Evolutionary conservation across 1,140 invertebrate species (phyloP).

Genomic region (Drosophila auraria): DNA sequence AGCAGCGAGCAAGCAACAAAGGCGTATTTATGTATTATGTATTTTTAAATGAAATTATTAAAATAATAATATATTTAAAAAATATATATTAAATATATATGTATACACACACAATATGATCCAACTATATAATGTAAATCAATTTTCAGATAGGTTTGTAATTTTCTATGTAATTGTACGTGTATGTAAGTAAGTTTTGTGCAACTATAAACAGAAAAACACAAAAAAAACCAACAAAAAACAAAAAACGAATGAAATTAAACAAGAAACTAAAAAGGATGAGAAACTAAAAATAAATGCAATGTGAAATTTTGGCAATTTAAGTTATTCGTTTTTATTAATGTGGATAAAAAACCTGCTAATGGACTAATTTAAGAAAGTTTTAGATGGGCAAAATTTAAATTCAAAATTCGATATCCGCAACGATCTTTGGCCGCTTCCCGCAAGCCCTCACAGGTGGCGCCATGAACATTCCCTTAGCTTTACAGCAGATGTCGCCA

Average conservation of each 20-base stretch:
- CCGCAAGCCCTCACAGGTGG: neutral
- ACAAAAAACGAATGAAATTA: slow-evolving; percentile 42
- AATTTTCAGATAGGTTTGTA: slow-evolving; percentile 77
- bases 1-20: slow-evolving; percentile 47
- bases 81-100: slow-evolving; percentile 58
- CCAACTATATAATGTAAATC: slow-evolving; percentile 66
- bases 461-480: neutral
- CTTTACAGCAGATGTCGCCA: slow-evolving; percentile 5
- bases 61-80: slow-evolving; percentile 43
- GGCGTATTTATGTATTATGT: slow-evolving; percentile 76
- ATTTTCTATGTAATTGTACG: slow-evolving; percentile 68
- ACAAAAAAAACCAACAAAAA: slow-evolving; percentile 28
- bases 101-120: slow-evolving; percentile 50
- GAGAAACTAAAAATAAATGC: slow-evolving; percentile 56
- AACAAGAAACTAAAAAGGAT: slow-evolving; percentile 45
- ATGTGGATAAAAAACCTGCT: neutral
- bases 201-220: slow-evolving; percentile 56
- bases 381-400: neutral
- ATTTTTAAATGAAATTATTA: slow-evolving; percentile 80
- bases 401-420: neutral
- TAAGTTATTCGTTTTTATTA: slow-evolving; percentile 20
- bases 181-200: slow-evolving; percentile 67
- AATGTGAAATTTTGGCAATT: slow-evolving; percentile 73
- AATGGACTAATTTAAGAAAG: no score
- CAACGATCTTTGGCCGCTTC: neutral